Conservation (phyloP, 2,113 vertebrate genomes). For the Ondatra zibethicus region DNA sequence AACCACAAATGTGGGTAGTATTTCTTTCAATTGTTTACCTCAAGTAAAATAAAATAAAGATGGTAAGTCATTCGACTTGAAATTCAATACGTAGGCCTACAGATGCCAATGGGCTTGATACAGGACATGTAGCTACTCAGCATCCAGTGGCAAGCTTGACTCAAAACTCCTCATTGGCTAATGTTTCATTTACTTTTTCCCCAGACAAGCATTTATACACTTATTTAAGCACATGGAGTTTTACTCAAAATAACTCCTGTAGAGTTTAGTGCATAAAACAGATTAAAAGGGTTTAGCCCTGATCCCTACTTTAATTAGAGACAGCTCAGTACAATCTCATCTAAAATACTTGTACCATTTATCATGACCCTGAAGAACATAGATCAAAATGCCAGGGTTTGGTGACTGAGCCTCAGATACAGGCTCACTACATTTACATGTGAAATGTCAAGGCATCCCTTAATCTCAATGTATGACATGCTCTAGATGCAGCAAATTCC, state of each 20-base stretch:
- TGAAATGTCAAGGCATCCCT: background rate
- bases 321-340: background rate
- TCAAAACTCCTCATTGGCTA: background rate
- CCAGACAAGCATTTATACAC: background rate
- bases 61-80: background rate
- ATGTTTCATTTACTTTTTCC: background rate
- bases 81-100: background rate
- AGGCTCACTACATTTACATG: background rate
- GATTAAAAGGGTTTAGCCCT: slow-evolving; percentile 30
- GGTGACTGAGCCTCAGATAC: background rate
- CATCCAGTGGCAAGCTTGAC: background rate
- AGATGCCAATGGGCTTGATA: background rate
- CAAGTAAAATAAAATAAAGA: background rate
- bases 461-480: background rate
- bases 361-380: background rate
- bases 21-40: slow-evolving; percentile 1
- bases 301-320: slow-evolving; percentile 1
- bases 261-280: background rate
- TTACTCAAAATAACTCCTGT: slow-evolving; percentile 5
- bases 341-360: background rate
- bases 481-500: background rate
- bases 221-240: background rate
- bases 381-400: background rate
- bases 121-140: background rate
- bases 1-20: background rate